phyloP scores from a whole-genome alignment of 1,140 invertebrate species.

The Pectinophora gossypiella region DNA sequence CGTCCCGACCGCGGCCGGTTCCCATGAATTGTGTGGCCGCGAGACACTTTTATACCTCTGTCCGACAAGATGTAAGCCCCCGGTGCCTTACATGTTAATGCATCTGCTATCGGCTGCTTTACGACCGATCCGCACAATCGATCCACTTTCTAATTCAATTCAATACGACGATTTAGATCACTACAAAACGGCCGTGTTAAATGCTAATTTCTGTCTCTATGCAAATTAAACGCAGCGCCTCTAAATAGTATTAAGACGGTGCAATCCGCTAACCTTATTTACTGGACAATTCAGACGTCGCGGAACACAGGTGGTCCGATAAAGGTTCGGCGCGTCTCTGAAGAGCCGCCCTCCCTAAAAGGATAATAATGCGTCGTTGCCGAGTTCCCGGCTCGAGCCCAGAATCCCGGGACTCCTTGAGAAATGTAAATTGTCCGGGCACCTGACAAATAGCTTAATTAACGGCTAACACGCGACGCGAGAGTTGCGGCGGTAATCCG shows the following conservation, averaged over 20 bases:
- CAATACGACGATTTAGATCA: slow-evolving; percentile 35
- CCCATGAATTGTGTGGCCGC: slow-evolving; percentile 61
- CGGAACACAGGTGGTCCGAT: slow-evolving; percentile 69
- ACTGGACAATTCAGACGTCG: slow-evolving; percentile 72
- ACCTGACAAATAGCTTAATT: slow-evolving; percentile 75
- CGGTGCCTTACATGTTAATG: slow-evolving; percentile 52
- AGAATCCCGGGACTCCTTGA: slow-evolving; percentile 47
- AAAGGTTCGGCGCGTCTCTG: slow-evolving; percentile 60
- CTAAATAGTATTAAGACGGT: slow-evolving; percentile 54
- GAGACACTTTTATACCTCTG: slow-evolving; percentile 66
- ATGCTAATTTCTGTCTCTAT: slow-evolving; percentile 54
- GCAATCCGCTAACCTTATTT: slow-evolving; percentile 68
- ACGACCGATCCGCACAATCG: slow-evolving; percentile 15
- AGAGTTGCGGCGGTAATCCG: slow-evolving; percentile 62
- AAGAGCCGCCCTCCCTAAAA: slow-evolving; percentile 68
- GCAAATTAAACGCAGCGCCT: slow-evolving; percentile 48
- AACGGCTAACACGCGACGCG: slow-evolving; percentile 63
- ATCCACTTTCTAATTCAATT: slow-evolving; percentile 29
- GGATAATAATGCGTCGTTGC: slow-evolving; percentile 73
- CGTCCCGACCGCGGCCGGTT: slow-evolving; percentile 42
- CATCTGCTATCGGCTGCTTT: slow-evolving; percentile 36
- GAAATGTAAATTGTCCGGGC: slow-evolving; percentile 69
- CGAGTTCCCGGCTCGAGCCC: slow-evolving; percentile 44
- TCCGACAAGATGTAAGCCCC: slow-evolving; percentile 39
- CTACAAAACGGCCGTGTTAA: slow-evolving; percentile 35